Percentiles rank a stretch among this genome's conserved stretches.
phyloP scores from a whole-genome alignment of 2,113 vertebrate species.

The Zeus faber region DNA sequence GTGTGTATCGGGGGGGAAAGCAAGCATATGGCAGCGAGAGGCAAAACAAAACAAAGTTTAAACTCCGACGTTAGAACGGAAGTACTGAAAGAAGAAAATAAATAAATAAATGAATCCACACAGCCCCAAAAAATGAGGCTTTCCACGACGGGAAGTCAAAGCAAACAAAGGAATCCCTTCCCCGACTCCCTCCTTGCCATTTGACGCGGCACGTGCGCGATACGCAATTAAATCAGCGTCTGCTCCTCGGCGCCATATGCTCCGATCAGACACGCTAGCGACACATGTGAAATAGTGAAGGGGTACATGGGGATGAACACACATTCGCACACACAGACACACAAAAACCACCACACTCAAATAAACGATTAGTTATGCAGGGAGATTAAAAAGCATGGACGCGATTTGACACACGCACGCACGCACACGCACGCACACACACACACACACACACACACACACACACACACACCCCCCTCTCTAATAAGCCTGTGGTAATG shows the following conservation, averaged over 20 bases:
- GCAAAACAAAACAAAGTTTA: background rate
- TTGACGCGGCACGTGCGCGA: background rate
- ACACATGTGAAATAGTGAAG: constrained; percentile 16
- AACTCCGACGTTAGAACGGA: background rate
- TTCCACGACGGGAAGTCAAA: background rate
- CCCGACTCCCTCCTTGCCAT: no score
- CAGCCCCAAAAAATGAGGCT: no score
- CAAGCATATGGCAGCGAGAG: background rate
- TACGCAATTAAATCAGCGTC: constrained; percentile 13
- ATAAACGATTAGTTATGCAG: no score
- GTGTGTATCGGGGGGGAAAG: no score
- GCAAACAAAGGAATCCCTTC: constrained; percentile 18
- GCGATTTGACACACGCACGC: background rate
- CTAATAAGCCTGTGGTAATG: constrained; percentile 7
- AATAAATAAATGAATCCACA: background rate
- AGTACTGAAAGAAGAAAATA: background rate
- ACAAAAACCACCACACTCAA: background rate
- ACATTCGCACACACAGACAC: background rate
- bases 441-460: background rate
- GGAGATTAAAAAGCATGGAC: no score
- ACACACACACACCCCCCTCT: background rate
- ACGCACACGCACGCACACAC: background rate
- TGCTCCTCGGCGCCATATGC: constrained; percentile 35
- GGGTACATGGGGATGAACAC: no score
- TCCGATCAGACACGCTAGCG: constrained; percentile 11